These are phyloP conservation scores for Helleia helle DNA, from an alignment of 2,888 invertebrate species.

Conservation along the genomic window DNA sequence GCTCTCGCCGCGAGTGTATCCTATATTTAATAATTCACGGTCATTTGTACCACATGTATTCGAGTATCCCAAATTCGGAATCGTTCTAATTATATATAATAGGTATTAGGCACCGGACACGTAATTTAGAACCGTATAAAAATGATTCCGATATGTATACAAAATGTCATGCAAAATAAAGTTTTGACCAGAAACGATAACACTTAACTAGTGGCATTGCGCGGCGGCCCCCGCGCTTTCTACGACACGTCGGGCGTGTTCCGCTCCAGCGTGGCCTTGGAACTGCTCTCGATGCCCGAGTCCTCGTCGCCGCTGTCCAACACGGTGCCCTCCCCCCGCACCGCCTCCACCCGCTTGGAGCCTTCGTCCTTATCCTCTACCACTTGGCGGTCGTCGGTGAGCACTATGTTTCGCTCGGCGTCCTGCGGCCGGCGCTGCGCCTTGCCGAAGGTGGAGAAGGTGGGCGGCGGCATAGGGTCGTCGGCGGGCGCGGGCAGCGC, in stretches of 20 bases:
- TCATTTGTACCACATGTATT: conserved; percentile 46
- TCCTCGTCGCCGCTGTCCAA: conserved; percentile 78
- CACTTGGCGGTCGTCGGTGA: conserved; percentile 36
- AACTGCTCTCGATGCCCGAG: conserved; percentile 78
- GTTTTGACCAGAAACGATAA: conserved; percentile 5
- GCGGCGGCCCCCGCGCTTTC: conserved; percentile 11
- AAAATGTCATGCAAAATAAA: conserved; percentile 26
- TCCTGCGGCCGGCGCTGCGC: conserved; percentile 24
- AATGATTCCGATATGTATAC: conserved; percentile 41
- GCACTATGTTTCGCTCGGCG: conserved; percentile 42
- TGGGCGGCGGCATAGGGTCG: conserved; percentile 57
- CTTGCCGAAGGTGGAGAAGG: conserved; percentile 76
- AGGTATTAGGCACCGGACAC: conserved; percentile 7
- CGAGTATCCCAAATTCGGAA: neutral
- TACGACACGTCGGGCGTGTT: conserved; percentile 47
- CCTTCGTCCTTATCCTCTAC: conserved; percentile 34
- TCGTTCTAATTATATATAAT: conserved; percentile 28
- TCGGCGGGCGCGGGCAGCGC: conserved; percentile 20
- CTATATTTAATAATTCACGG: conserved; percentile 33
- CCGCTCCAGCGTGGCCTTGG: conserved; percentile 73
- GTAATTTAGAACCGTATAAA: conserved; percentile 9
- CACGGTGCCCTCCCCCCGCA: conserved; percentile 74
- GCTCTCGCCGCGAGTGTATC: neutral
- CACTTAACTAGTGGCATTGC: conserved; percentile 3
- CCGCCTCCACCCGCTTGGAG: no score